Conservation (phyloP, 2,113 vertebrate species). For the Prunella fulvescens region DNA sequence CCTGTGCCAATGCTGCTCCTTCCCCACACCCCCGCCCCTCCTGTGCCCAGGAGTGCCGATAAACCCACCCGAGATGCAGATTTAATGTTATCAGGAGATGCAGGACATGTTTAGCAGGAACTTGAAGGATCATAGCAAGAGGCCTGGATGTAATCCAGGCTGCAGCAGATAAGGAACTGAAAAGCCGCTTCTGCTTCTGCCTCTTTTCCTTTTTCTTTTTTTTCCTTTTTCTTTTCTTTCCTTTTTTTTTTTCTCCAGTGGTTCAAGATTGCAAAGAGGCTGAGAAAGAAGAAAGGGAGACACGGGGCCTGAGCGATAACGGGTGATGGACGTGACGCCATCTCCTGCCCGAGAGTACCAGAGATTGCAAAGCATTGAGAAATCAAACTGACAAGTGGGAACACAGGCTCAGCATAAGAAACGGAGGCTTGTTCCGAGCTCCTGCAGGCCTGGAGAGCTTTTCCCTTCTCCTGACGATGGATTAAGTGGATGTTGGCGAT, state of each 20-base stretch:
- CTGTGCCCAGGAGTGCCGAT: neutral
- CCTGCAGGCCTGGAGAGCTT: conserved; percentile 56
- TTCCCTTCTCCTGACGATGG: conserved; percentile 19
- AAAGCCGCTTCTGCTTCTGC: neutral
- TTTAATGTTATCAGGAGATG: conserved; percentile 32
- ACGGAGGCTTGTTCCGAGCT: neutral
- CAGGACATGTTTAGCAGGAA: conserved; percentile 34
- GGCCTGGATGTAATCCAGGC: conserved; percentile 50
- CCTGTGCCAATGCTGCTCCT: neutral
- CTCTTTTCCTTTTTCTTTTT: neutral
- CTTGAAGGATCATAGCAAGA: conserved; percentile 41
- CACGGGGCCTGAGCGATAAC: conserved; percentile 32
- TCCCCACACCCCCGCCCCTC: neutral
- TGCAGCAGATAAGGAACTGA: conserved; percentile 44
- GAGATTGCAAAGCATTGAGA: conserved; percentile 56
- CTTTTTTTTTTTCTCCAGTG: neutral
- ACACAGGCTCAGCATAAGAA: conserved; percentile 54
- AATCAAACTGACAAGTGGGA: conserved; percentile 67
- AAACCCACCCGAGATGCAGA: conserved; percentile 27
- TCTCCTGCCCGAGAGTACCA: conserved; percentile 33
- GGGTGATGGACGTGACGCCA: conserved; percentile 47
- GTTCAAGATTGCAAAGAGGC: conserved; percentile 50
- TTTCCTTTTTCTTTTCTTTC: neutral
- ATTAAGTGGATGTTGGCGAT: conserved; percentile 53
- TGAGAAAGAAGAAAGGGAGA: conserved; percentile 48